phyloP scores from a whole-genome alignment of 2,113 vertebrate species.

The Zapus hudsonius region DNA sequence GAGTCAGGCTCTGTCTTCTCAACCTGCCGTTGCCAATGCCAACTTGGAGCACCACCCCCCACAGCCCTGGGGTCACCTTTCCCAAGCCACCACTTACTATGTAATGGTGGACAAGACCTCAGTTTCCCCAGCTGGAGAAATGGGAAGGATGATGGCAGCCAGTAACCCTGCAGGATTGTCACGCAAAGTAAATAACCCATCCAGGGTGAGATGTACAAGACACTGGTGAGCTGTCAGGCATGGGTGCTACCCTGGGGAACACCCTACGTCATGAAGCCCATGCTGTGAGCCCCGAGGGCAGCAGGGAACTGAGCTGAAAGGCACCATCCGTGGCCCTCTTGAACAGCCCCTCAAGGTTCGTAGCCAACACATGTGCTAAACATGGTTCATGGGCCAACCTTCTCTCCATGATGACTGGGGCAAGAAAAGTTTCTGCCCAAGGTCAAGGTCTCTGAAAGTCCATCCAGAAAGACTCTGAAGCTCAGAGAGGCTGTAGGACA shows the following conservation, averaged over 20 bases:
- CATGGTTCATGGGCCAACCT: accelerated
- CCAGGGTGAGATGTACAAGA: accelerated
- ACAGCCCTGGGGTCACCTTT: no score
- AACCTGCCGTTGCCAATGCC: no score
- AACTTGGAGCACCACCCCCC: no score
- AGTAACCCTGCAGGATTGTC: accelerated
- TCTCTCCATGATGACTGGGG: accelerated
- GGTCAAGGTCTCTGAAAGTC: accelerated
- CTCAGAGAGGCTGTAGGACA: neutral
- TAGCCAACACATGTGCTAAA: no score
- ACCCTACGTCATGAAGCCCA: neutral
- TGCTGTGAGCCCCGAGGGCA: neutral
- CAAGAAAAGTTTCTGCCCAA: accelerated
- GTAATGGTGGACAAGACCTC: accelerated
- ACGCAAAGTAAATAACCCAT: neutral
- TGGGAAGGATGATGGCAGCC: accelerated
- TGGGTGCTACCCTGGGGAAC: no score
- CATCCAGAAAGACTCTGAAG: accelerated
- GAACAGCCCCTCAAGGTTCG: neutral
- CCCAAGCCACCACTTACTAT: no score
- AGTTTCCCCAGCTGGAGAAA: neutral
- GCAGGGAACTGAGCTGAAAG: neutral
- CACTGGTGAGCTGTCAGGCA: accelerated
- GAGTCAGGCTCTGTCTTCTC: no score
- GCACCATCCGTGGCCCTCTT: neutral